Evolutionary conservation across 64 coral and sea anemone species (phyloP), one percentile per base, ranked within the genome.

Genomic region (Exaiptasia diaphana): DNA sequence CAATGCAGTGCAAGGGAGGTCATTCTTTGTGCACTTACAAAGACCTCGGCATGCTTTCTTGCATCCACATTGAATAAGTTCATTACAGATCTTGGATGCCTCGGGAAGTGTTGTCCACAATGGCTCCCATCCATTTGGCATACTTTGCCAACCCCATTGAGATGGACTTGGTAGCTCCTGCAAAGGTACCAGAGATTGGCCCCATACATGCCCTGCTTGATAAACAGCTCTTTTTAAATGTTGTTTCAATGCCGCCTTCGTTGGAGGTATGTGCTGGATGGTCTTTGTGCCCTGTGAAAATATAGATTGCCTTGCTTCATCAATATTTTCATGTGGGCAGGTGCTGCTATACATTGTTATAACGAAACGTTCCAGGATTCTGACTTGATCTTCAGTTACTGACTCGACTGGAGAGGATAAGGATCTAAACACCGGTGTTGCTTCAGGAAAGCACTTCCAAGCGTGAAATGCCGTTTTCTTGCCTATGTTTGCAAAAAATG

Each of bases 51-150:
- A 54, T 54, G 52, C 52, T 54, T 54, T 54, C 15, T 54, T 54
- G 24, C 85, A 79, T 17, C 75, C 62, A 53, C 85, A 79, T 11
- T 50, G 40, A 14, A 88, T 28, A 21, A 88, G 61, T 48, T 88
- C 75, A 48, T 79, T 54, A 33, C 85, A 88, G 18, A 18, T n/a
- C 44, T 87, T 87, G 7, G 85, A 87, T 67, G 59, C 85, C 45
- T 87, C 85, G n/a, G 65, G 86, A 35, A 82, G 35, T 37, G 87
- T 90, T 22, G 78, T 82, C 77, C 77, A 90, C 20, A 90, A 2
- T 34, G 78, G 87, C n/a, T 36, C 6, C 78, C 87, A 90, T 32
- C 18, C 55, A 45, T 49, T 23, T 41, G 20, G 17, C 32, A 37
- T 35, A 41, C 31, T 39, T 44, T 22, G 22, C 78, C 78, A 81